phyloP scores from a whole-genome alignment of 2,888 invertebrate genomes.

The Colletes collaris region DNA sequence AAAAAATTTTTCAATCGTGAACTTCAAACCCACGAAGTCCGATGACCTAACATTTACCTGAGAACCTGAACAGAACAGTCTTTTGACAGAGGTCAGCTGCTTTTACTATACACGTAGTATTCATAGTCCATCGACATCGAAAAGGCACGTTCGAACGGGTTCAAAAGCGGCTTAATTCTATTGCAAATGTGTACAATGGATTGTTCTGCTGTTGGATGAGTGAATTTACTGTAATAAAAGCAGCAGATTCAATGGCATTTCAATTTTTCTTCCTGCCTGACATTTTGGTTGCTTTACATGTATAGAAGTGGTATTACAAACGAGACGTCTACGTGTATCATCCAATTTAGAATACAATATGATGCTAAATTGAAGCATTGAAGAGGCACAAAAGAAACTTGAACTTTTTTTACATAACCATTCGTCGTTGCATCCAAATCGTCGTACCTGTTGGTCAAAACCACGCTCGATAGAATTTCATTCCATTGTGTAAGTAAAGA shows the following conservation, averaged over 20 bases:
- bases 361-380: constrained; percentile 23
- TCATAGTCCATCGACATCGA: not conserved
- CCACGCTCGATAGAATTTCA: not conserved
- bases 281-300: not conserved
- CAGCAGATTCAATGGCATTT: constrained; percentile 3
- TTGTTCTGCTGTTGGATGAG: not conserved
- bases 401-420: not conserved
- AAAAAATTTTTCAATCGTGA: no score
- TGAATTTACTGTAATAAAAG: not conserved
- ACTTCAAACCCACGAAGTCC: no score
- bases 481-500: not conserved
- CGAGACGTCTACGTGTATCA: not conserved
- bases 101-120: no score
- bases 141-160: constrained; percentile 6
- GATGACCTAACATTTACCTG: no score
- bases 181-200: constrained; percentile 17
- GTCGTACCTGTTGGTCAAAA: not conserved
- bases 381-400: constrained; percentile 26
- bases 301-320: not conserved
- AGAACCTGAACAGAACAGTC: no score
- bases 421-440: not conserved
- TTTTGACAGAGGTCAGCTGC: no score
- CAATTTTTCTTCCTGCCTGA: not conserved
- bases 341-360: constrained; percentile 15
- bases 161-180: constrained; percentile 4